Evolutionary conservation across 2,888 invertebrate species (phyloP).

Genomic region (Epinotia brunnichana): DNA sequence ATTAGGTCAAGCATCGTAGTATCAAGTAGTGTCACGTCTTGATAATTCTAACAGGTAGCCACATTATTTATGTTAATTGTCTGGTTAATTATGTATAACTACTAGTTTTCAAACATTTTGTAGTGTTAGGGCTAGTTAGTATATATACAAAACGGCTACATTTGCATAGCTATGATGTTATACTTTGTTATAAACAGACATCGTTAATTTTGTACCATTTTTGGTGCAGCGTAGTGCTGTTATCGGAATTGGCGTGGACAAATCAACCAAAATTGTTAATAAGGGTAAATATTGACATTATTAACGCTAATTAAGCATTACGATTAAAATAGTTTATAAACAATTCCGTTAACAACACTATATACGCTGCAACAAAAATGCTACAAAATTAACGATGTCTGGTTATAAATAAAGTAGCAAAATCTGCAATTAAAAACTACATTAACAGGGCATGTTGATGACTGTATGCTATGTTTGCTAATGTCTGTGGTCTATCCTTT

Average conservation of each 20-base stretch:
- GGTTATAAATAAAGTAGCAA: slow-evolving; percentile 49
- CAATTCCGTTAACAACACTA: no score
- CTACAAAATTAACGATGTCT: no score
- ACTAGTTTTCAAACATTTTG: slow-evolving; percentile 8
- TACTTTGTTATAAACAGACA: slow-evolving; percentile 15
- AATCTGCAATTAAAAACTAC: slow-evolving; percentile 44
- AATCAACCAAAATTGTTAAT: no score
- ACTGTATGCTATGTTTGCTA: slow-evolving; percentile 29
- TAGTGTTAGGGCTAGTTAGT: slow-evolving; percentile 34
- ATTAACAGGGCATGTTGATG: slow-evolving; percentile 19
- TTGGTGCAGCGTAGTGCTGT: no score
- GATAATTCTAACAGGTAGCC: slow-evolving; percentile 11
- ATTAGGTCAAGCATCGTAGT: background rate
- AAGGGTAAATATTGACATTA: no score
- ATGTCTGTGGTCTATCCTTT: slow-evolving; percentile 47
- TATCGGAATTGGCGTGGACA: no score
- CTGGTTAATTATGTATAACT: slow-evolving; percentile 12
- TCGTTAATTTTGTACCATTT: no score
- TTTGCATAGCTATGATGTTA: slow-evolving; percentile 3
- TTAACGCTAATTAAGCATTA: no score
- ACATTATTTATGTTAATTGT: slow-evolving; percentile 20
- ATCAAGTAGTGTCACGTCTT: background rate
- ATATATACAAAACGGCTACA: slow-evolving; percentile 19
- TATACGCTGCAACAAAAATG: no score
- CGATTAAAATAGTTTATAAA: no score